These are phyloP conservation scores for Pachypsylla venusta DNA, from an alignment of 1,140 invertebrate species.

Conservation along the genomic window DNA sequence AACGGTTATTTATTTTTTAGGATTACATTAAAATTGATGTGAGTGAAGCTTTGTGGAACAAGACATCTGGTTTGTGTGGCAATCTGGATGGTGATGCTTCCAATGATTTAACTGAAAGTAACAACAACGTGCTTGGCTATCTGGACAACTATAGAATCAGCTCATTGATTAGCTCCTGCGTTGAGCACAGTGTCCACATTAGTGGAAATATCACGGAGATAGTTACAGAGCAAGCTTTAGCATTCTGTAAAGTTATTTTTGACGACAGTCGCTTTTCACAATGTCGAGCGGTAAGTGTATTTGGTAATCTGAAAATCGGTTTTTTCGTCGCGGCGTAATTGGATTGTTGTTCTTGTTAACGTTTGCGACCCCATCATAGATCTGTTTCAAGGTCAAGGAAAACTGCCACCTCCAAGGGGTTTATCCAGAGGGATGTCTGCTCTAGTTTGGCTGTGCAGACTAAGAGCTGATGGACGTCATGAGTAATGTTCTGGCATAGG, in stretches of 20 bases:
- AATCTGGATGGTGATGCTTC: constrained; percentile 47
- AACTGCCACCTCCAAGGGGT: too few relatives aligned
- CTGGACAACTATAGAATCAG: not conserved
- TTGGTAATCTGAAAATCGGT: too few relatives aligned
- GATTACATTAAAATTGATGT: constrained; percentile 45
- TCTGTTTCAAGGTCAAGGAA: too few relatives aligned
- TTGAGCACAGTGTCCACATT: constrained; percentile 12
- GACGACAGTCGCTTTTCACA: constrained; percentile 43
- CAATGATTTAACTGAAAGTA: constrained; percentile 52
- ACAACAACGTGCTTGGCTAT: constrained; percentile 26
- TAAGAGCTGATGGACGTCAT: too few relatives aligned
- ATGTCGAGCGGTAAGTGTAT: constrained; percentile 39
- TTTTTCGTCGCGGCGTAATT: too few relatives aligned
- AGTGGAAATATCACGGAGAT: not conserved
- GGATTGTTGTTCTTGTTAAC: too few relatives aligned
- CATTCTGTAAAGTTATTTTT: constrained; percentile 46
- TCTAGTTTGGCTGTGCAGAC: too few relatives aligned
- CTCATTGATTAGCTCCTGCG: constrained; percentile 23
- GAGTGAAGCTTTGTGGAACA: constrained; percentile 52
- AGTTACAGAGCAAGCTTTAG: constrained; percentile 34
- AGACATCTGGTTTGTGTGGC: constrained; percentile 66
- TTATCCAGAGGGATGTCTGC: too few relatives aligned
- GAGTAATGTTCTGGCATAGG: too few relatives aligned
- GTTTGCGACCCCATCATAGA: too few relatives aligned
- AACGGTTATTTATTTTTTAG: constrained; percentile 25